Evolutionary conservation across 2,888 invertebrate genomes (phyloP).

Genomic region (Cotesia congregata): DNA sequence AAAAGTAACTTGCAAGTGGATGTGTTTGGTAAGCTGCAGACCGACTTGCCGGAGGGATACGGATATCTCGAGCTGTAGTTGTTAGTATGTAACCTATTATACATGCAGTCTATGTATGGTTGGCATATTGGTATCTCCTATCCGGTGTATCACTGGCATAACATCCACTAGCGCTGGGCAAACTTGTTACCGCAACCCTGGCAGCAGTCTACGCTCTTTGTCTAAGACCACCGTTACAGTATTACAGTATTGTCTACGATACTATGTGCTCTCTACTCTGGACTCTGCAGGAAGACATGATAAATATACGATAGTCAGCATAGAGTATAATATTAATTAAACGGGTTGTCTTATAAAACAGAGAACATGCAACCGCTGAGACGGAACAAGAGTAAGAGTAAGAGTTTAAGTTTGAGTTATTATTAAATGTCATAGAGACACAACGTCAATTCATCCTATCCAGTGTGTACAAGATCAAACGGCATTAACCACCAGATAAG

Average conservation of each 20-base stretch:
- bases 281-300: constrained; percentile 26
- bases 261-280: neutral
- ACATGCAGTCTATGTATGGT: neutral
- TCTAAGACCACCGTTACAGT: constrained; percentile 27
- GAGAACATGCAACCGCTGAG: neutral
- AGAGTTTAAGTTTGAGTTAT: neutral
- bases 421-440: constrained; percentile 9
- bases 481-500: constrained; percentile 51
- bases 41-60: constrained; percentile 62
- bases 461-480: constrained; percentile 59
- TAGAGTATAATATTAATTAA: constrained; percentile 40
- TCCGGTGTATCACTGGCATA: constrained; percentile 58
- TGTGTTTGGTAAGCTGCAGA: constrained; percentile 62
- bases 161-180: constrained; percentile 53
- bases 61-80: constrained; percentile 53
- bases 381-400: neutral
- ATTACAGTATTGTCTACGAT: constrained; percentile 36
- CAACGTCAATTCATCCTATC: constrained; percentile 25
- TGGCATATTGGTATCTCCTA: constrained; percentile 60
- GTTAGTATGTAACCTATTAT: neutral
- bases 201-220: neutral
- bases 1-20: constrained; percentile 63
- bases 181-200: constrained; percentile 57
- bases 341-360: constrained; percentile 1
- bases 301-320: constrained; percentile 52